phyloP scores from a whole-genome alignment of 2,888 invertebrate species.

The Agonopterix arenella region DNA sequence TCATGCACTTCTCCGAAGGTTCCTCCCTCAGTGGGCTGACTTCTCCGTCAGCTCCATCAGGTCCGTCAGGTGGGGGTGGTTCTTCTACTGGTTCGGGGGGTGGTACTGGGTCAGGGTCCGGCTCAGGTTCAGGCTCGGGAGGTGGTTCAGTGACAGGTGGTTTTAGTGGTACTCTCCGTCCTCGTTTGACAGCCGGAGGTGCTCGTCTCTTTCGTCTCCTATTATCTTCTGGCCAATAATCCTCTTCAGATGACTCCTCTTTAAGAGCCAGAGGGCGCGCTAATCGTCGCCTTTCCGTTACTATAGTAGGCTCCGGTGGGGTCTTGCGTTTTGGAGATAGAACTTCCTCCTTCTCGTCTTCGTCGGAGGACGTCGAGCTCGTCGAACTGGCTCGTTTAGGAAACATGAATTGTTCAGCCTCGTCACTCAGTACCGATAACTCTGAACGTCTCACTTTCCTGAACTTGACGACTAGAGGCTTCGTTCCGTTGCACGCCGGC shows the following conservation, averaged over 20 bases:
- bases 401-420: conserved; percentile 93
- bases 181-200: conserved; percentile 31
- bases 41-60: conserved; percentile 17
- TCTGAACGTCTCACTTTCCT: conserved; percentile 85
- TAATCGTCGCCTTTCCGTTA: conserved; percentile 44
- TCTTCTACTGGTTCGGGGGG: conserved; percentile 13
- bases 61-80: conserved; percentile 8
- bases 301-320: conserved; percentile 37
- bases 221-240: conserved; percentile 56
- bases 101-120: conserved; percentile 6
- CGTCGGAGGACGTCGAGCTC: conserved; percentile 74
- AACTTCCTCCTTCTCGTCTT: conserved; percentile 57
- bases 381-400: conserved; percentile 80
- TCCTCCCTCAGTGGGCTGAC: conserved; percentile 46
- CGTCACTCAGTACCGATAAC: conserved; percentile 85
- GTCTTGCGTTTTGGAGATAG: conserved; percentile 58
- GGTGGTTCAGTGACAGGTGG: conserved; percentile 19
- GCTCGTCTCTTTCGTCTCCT: conserved; percentile 41
- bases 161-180: conserved; percentile 24
- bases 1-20: conserved; percentile 52
- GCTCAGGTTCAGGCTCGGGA: conserved; percentile 14
- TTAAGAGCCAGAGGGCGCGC: conserved; percentile 61
- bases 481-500: conserved; percentile 73
- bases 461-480: conserved; percentile 83
- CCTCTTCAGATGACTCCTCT: conserved; percentile 68